phyloP scores from a whole-genome alignment of 2,797 vertebrate genomes.

The Acridotheres tristis region DNA sequence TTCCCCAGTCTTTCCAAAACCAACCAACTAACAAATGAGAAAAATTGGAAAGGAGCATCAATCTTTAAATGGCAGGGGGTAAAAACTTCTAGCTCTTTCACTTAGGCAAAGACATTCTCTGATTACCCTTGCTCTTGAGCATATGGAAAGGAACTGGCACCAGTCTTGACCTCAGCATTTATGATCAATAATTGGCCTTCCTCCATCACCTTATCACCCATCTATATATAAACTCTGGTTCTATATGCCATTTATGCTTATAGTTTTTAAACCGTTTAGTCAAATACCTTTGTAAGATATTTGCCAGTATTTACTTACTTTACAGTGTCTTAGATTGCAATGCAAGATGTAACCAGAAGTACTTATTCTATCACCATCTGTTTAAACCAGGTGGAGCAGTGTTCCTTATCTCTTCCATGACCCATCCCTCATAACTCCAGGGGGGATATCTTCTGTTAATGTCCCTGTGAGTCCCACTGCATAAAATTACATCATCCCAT shows the following conservation, averaged over 20 bases:
- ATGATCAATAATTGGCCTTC: rapidly evolving
- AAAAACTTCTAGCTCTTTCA: not conserved
- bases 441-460: too few relatives aligned
- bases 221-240: not conserved
- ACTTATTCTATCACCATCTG: too few relatives aligned
- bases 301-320: not conserved
- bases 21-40: not conserved
- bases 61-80: not conserved
- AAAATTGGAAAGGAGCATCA: not conserved
- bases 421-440: too few relatives aligned
- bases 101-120: not conserved
- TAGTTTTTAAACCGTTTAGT: not conserved
- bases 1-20: not conserved
- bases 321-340: too few relatives aligned
- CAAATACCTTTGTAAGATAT: not conserved
- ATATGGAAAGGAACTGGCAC: not conserved
- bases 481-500: too few relatives aligned
- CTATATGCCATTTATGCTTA: not conserved
- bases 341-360: too few relatives aligned
- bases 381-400: too few relatives aligned
- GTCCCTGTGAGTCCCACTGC: too few relatives aligned
- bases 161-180: not conserved
- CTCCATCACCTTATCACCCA: not conserved
- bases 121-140: not conserved
- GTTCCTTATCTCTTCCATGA: too few relatives aligned